phyloP scores from a whole-genome alignment of 2,797 vertebrate species.

The Danio choprae region DNA sequence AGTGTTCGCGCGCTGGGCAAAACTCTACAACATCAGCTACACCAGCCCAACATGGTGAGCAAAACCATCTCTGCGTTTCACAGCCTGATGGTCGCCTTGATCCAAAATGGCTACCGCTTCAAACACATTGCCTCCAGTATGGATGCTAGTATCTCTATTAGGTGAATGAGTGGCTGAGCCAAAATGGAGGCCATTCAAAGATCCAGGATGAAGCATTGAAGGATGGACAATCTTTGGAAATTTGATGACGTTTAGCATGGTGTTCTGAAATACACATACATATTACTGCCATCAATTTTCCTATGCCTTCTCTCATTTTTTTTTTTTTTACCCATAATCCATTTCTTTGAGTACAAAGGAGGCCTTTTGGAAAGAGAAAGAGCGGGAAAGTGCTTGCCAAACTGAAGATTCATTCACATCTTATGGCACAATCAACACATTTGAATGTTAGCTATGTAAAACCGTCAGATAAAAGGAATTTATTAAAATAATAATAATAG shows the following conservation, averaged over 20 bases:
- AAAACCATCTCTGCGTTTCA: not conserved
- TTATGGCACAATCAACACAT: not conserved
- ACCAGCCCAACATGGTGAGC: slow-evolving; percentile 87
- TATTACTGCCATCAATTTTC: slow-evolving; percentile 13
- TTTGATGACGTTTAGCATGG: slow-evolving; percentile 15
- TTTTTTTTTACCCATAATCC: not conserved
- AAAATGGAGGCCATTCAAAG: not conserved
- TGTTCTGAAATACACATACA: not conserved
- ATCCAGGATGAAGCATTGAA: not conserved
- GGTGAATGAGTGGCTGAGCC: slow-evolving; percentile 10
- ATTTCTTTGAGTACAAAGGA: not conserved
- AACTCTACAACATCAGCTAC: slow-evolving; percentile 94
- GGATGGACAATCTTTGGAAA: not conserved
- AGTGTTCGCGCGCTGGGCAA: slow-evolving; percentile 94
- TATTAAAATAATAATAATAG: not conserved
- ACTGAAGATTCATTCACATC: not conserved
- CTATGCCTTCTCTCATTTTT: not conserved
- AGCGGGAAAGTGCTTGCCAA: not conserved
- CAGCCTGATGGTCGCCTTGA: slow-evolving; percentile 11
- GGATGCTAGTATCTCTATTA: slow-evolving; percentile 1
- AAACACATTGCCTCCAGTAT: not conserved
- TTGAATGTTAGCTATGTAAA: slow-evolving; percentile 7
- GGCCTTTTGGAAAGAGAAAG: slow-evolving; percentile 10
- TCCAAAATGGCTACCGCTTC: slow-evolving; percentile 27
- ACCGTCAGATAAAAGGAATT: not conserved